Percentiles rank a stretch among this genome's conserved stretches.
phyloP scores from a whole-genome alignment of 2,888 invertebrate genomes.

The Athripsodes cinereus region DNA sequence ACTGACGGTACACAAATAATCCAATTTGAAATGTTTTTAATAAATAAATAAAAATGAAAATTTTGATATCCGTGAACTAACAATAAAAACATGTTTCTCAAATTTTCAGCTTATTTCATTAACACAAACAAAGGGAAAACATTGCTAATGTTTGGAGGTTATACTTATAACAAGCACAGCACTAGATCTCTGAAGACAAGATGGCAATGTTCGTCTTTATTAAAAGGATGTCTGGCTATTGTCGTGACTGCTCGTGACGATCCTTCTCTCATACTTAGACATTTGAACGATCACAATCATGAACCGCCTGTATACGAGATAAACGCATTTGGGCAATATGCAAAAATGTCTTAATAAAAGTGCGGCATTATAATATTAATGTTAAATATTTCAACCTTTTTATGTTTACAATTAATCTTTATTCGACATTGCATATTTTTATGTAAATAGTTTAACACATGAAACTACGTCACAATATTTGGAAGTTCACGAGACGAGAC shows the following conservation, averaged over 20 bases:
- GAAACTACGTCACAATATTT: too few relatives aligned
- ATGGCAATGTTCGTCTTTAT: conserved; percentile 11
- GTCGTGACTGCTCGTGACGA: background rate
- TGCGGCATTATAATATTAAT: too few relatives aligned
- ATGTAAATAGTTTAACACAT: too few relatives aligned
- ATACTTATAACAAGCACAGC: conserved; percentile 8
- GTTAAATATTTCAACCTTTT: too few relatives aligned
- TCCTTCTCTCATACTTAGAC: background rate
- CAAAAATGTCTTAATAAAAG: too few relatives aligned
- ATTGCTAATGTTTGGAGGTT: conserved; percentile 7
- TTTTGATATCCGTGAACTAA: background rate
- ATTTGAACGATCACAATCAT: background rate
- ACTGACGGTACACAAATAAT: too few relatives aligned
- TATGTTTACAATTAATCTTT: too few relatives aligned
- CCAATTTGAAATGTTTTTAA: too few relatives aligned
- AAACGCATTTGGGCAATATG: background rate
- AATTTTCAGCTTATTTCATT: conserved; percentile 2
- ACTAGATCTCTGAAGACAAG: background rate
- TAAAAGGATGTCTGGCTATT: conserved; percentile 7
- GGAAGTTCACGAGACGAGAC: too few relatives aligned
- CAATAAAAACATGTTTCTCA: background rate
- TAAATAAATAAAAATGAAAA: background rate
- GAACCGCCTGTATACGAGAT: background rate
- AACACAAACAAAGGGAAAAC: conserved; percentile 3
- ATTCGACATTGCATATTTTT: too few relatives aligned